phyloP scores from a whole-genome alignment of 1,140 invertebrate genomes.

The Dreissena rostriformis region DNA sequence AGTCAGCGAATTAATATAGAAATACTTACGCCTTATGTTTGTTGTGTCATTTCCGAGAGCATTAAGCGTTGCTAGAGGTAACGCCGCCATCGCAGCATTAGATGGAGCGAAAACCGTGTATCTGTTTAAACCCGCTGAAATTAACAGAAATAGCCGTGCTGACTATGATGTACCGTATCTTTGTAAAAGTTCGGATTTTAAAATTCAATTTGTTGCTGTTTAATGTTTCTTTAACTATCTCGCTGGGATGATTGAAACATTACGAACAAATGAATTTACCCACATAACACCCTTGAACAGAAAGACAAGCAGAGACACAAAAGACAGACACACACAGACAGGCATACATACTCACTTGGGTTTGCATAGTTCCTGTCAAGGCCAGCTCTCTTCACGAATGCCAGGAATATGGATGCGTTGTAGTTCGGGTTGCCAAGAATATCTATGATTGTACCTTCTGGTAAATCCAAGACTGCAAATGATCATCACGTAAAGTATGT shows the following conservation, averaged over 20 bases:
- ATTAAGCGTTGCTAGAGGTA: conserved; percentile 46
- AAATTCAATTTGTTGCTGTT: neutral
- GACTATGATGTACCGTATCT: neutral
- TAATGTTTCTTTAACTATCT: neutral
- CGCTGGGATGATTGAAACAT: too few species aligned
- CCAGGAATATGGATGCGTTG: conserved; percentile 62
- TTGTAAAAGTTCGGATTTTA: neutral
- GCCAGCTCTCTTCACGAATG: conserved; percentile 58
- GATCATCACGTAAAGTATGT: neutral
- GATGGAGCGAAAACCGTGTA: conserved; percentile 94
- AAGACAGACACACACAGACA: too few species aligned
- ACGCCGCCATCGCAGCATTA: conserved; percentile 89
- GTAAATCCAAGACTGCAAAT: conserved; percentile 68
- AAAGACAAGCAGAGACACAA: too few species aligned
- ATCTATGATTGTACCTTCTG: conserved; percentile 69
- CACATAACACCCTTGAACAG: too few species aligned
- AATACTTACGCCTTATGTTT: conserved; percentile 48
- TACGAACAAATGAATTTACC: too few species aligned
- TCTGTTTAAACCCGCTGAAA: conserved; percentile 41
- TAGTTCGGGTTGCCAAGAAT: conserved; percentile 63
- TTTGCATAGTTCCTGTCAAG: conserved; percentile 47
- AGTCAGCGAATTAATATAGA: too few species aligned
- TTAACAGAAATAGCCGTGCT: neutral
- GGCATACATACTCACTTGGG: conserved; percentile 6
- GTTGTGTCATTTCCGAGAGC: conserved; percentile 16